Evolutionary conservation across 2,888 invertebrate species (phyloP), one percentile per base, ranked within the genome.

Genomic region (Chrysodeixis includens): DNA sequence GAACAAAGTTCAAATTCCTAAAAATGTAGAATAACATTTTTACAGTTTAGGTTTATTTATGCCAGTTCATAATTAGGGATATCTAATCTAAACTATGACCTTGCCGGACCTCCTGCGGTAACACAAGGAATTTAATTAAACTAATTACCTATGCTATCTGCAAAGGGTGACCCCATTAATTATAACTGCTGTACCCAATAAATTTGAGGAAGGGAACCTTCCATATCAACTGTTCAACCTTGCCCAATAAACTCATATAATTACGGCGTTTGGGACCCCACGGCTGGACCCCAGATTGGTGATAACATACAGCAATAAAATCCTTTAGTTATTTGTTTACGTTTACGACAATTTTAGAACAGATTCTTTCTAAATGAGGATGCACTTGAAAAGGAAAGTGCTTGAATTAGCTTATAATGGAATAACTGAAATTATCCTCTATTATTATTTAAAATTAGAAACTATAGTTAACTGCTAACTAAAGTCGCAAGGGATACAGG

Each of bases 61-160:
- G 40, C 14, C 4, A 49, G 20, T 49, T 49, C 18, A 18, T 2
- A 46, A 16, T 44, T 2, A 4, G 9, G 46, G 18, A n/a, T 16
- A 46, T 46, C 46, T 18, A 18, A 46, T 18, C 16, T 18, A 16
- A 46, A n/a, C 4, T 46, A 8, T 18, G 18, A 8, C 18, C 10
- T n/a, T n/a, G 16, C 18, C 20, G 10, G 18, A 18, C 18, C 46
- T 20, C 46, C 46, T 18, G 9, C 18, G 10, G 46, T 46, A 16
- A 46, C 16, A 51, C 46, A 59, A 73, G 74, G 56, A 40, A 73
- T 77, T 46, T 35, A 77, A 72, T 72, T 72, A 73, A 55, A 66
- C 20, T 35, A 66, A 72, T 73, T 77, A 72, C 66, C 66, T 60
- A 60, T 66, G 54, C 51, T 73, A 66, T 73, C 60, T 74, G 26